Evolutionary conservation across 2,113 vertebrate genomes (phyloP).

Genomic region (Lepus americanus): DNA sequence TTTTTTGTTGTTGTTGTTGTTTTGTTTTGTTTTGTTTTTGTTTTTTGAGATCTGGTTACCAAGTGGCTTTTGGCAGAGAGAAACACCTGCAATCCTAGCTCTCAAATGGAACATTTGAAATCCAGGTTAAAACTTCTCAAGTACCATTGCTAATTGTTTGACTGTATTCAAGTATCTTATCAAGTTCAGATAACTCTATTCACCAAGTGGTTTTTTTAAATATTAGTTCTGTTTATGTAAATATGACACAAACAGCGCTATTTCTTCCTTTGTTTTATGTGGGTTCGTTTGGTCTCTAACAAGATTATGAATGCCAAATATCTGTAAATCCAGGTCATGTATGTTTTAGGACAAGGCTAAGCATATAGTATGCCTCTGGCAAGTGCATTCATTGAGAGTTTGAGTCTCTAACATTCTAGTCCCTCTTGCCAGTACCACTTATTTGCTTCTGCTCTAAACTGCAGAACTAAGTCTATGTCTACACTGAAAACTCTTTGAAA

Average conservation of each 20-base stretch:
- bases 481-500: slow-evolving; percentile 54
- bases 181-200: background rate
- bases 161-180: background rate
- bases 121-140: background rate
- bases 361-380: background rate
- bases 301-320: background rate
- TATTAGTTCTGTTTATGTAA: background rate
- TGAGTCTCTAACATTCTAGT: background rate
- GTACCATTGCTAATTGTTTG: background rate
- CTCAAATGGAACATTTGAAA: background rate
- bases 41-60: background rate
- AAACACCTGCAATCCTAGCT: background rate
- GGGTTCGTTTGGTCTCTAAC: background rate
- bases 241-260: background rate
- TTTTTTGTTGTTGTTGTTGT: background rate
- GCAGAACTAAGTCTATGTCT: slow-evolving; percentile 2
- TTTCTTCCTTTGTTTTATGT: background rate
- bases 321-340: no score
- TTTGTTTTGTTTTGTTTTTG: background rate
- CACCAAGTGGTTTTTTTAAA: background rate
- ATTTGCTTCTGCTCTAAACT: background rate
- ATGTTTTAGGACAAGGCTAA: background rate
- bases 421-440: background rate
- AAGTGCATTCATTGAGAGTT: background rate
- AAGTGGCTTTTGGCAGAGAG: background rate